Percentiles rank a stretch among this genome's conserved stretches.
Conservation (phyloP, 2,113 vertebrate species). For the Tachysurus fulvidraco region DNA sequence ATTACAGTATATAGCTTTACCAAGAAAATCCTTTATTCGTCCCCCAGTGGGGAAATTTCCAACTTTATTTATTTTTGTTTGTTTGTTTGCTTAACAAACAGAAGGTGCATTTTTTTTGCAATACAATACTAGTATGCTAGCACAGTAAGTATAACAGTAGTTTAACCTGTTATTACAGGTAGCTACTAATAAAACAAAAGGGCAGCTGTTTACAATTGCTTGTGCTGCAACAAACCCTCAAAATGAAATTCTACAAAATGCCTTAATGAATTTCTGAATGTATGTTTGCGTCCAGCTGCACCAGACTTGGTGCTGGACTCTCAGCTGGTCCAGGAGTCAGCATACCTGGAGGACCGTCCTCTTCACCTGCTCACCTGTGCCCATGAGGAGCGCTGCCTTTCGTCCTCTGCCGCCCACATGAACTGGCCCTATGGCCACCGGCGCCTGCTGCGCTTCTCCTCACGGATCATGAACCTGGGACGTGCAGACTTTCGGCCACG, state of each 20-base stretch:
- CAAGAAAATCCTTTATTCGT: too few relatives aligned
- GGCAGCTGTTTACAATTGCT: not conserved
- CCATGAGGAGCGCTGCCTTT: slow-evolving; percentile 93
- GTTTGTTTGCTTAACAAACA: not conserved
- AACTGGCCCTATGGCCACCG: slow-evolving; percentile 91
- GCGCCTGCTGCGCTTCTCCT: slow-evolving; percentile 95
- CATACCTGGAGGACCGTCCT: slow-evolving; percentile 92
- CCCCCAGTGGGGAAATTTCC: not conserved
- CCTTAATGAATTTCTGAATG: not conserved
- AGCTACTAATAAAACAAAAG: not conserved
- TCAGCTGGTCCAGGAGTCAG: slow-evolving; percentile 89
- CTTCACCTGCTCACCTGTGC: slow-evolving; percentile 91
- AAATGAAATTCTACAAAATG: slow-evolving; percentile 1
- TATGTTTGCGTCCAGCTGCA: slow-evolving; percentile 70
- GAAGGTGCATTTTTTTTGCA: not conserved
- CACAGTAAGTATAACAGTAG: not conserved
- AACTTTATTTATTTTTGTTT: not conserved
- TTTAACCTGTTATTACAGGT: not conserved
- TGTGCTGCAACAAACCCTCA: not conserved
- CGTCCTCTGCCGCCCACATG: slow-evolving; percentile 84
- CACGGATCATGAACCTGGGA: slow-evolving; percentile 92
- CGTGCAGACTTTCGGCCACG: slow-evolving; percentile 88
- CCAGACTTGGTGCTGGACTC: slow-evolving; percentile 92
- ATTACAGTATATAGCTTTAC: too few relatives aligned
- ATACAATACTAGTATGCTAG: not conserved